Evolutionary conservation across 1,140 invertebrate species (phyloP), one percentile per base, ranked within the genome.

Genomic region (Matsumurasca onukii): DNA sequence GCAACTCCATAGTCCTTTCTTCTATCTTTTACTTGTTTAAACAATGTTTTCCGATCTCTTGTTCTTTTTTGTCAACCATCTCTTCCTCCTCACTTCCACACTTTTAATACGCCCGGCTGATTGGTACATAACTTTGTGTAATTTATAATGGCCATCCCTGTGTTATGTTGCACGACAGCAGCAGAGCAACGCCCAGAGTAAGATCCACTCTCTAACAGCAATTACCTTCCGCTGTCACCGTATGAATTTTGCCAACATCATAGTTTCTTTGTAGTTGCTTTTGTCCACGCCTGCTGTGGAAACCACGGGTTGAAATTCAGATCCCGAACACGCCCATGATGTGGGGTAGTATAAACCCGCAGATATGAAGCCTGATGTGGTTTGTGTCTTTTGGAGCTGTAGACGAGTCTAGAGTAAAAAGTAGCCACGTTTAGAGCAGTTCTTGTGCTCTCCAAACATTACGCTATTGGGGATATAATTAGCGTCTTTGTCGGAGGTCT

Each of bases 81-180:
- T 66, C 29, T 49, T 67, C 49, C 27, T 12, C 15, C n/a, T 31
- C 24, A 55, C 24, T 29, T 27, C 17, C 5, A 24, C n/a, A 15
- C 20, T 51, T 57, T 55, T 52, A n/a, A 52, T 27, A 55, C 22
- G 5, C 30, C 1, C 49, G 51, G 31, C 66, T 67, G n/a, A 57
- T 3, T 57, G 24, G 20, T 1, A 31, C 55, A 72, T 20, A 20
- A 22, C 52, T 17, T 70, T 70, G 49, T 72, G 70, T 0, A 70
- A 24, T 48, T 48, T 48, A 48, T 65, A 66, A n/a, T 49, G 39
- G 22, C 12, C 27, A 22, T 71, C 13, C 63, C 67, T 5, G 61
- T 70, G 52, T 72, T 72, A 31, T 72, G 70, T 0, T 17, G 15
- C 1, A 72, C 71, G 27, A 72, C 70, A 59, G 70, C 71, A 9